Evolutionary conservation across 2,113 vertebrate genomes (phyloP).

Genomic region (Rhinoderma darwinii): DNA sequence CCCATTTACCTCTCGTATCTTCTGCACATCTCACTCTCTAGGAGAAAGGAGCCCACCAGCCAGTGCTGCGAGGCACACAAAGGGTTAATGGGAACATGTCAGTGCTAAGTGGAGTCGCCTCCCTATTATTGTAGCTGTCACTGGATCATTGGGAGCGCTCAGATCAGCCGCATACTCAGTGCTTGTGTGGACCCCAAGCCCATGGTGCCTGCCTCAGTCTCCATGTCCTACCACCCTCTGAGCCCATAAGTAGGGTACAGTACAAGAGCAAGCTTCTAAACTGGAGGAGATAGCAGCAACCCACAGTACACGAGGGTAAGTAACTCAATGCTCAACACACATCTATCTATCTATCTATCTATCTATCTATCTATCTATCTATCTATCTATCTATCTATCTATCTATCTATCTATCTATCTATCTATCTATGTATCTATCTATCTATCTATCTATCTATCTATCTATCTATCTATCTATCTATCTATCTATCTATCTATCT

Average conservation of each 20-base stretch:
- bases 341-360: neutral
- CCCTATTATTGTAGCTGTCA: slow-evolving; percentile 85
- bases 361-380: too few species aligned
- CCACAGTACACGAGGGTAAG: slow-evolving; percentile 27
- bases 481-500: neutral
- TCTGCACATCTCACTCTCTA: slow-evolving; percentile 46
- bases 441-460: neutral
- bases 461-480: neutral
- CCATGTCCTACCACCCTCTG: slow-evolving; percentile 38
- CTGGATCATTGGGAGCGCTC: slow-evolving; percentile 75
- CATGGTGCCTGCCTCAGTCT: slow-evolving; percentile 28
- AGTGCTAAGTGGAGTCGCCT: slow-evolving; percentile 83
- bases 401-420: neutral
- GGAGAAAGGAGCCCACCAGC: slow-evolving; percentile 30
- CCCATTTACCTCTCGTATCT: slow-evolving; percentile 56
- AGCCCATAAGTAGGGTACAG: slow-evolving; percentile 37
- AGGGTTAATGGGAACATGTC: slow-evolving; percentile 71
- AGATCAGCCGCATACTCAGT: slow-evolving; percentile 71
- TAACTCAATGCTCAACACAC: neutral
- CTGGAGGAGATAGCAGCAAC: slow-evolving; percentile 21
- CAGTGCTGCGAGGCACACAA: slow-evolving; percentile 65
- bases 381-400: neutral
- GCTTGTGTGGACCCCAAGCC: slow-evolving; percentile 45
- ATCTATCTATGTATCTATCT: neutral
- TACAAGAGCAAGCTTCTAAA: slow-evolving; percentile 5